Percentiles rank a stretch among this genome's conserved stretches.
phyloP scores from a whole-genome alignment of 2,797 vertebrate genomes.

The Bradypus variegatus region DNA sequence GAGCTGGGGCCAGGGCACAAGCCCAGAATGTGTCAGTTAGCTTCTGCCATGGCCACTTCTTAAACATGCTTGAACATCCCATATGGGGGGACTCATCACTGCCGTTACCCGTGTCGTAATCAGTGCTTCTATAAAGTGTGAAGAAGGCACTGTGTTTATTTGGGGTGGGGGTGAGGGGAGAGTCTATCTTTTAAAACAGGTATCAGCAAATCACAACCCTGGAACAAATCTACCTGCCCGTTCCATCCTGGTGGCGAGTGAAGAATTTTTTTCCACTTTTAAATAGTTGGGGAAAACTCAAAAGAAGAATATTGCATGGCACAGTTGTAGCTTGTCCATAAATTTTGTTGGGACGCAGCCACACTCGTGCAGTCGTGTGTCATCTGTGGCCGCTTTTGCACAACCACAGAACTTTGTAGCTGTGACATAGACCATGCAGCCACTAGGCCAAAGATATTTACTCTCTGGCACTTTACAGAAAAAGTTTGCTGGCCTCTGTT shows the following conservation, averaged over 20 bases:
- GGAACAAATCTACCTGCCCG: background rate
- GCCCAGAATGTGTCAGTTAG: too few relatives aligned
- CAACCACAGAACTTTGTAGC: background rate
- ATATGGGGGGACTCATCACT: too few relatives aligned
- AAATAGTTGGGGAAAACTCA: background rate
- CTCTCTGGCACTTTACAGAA: background rate
- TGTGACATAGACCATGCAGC: background rate
- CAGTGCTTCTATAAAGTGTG: background rate
- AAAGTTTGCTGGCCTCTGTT: background rate
- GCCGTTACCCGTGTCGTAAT: background rate
- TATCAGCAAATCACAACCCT: background rate
- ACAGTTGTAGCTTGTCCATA: fast-evolving
- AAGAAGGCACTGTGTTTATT: background rate
- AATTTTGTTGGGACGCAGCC: too few relatives aligned
- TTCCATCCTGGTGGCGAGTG: background rate
- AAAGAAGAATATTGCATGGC: background rate
- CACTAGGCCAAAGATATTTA: too few relatives aligned
- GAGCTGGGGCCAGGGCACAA: background rate
- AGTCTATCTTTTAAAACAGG: background rate
- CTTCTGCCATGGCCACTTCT: background rate
- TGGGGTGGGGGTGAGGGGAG: too few relatives aligned
- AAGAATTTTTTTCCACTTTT: background rate
- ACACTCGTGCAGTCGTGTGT: fast-evolving
- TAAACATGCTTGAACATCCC: background rate
- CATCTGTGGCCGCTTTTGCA: background rate